Evolutionary conservation across 2,888 invertebrate genomes (phyloP).

Genomic region (Conchocele bisecta): DNA sequence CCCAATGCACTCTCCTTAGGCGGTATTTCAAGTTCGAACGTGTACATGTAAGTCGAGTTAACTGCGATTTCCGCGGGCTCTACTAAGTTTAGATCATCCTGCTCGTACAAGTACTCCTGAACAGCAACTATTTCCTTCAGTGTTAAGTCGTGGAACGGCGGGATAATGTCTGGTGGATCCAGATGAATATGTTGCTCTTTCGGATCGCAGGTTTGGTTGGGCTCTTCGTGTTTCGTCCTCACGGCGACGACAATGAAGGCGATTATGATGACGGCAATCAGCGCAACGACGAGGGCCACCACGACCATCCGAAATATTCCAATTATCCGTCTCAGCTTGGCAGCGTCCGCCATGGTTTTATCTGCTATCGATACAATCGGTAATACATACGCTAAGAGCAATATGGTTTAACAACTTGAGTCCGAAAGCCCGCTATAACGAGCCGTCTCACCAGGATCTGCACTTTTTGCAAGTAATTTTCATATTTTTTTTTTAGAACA

Average conservation of each 20-base stretch:
- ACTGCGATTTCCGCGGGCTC: conserved; percentile 16
- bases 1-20: conserved; percentile 38
- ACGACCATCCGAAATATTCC: conserved; percentile 28
- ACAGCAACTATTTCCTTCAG: conserved; percentile 37
- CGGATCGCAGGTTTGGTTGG: not conserved
- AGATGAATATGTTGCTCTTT: conserved; percentile 14
- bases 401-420: no score
- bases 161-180: conserved; percentile 41
- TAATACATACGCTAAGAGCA: not conserved
- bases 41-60: conserved; percentile 47
- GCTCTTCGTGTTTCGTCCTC: not conserved
- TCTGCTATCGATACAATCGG: not conserved
- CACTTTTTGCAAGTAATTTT: no score
- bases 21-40: conserved; percentile 47
- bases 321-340: conserved; percentile 24
- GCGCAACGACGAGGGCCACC: conserved; percentile 2
- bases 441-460: no score
- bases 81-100: conserved; percentile 43
- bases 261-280: conserved; percentile 18
- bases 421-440: no score
- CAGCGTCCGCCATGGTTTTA: conserved; percentile 4
- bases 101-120: conserved; percentile 39
- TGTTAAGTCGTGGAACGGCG: conserved; percentile 56
- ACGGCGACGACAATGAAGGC: conserved; percentile 27
- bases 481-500: no score